Base-by-base conservation (phyloP, 2,888 invertebrate species). In the Drosophila mimica region DNA sequence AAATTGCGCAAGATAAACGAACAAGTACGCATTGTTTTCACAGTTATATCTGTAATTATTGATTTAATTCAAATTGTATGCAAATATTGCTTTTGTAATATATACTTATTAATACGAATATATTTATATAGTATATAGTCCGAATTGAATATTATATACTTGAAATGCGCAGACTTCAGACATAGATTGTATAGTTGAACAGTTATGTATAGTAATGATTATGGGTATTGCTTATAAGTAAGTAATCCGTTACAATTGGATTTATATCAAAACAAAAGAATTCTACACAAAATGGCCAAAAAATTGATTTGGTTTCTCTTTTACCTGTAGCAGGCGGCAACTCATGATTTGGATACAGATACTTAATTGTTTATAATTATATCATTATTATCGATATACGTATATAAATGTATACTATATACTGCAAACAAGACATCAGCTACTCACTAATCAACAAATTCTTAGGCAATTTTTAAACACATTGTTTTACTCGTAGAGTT, bases 371-470 rank as follows among this genome's bases (percentile, higher is more conserved):
- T 62, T n/a, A n/a, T n/a, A 46, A 46, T 25, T 25, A 25, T 63
- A 66, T 65, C 62, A 58, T 63, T 49, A 53, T 53, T 71, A 61
- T 71, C 34, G 30, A 48, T 59, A 56, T 48, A 69, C 9, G 38
- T 53, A 49, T 36, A 38, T 31, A 11, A 28, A 57, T 58, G 54
- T 67, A 46, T 65, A 8, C 3, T 30, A n/a, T 52, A 53, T 58
- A 56, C 46, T 59, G 81, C 73, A 88, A 88, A 86, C 72, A 76
- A 85, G 53, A 73, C 38, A 9, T 68, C 52, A 43, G 77, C 85
- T 88, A 88, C 83, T 34, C 63, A 86, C 86, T 86, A 86, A 85
- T 86, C 88, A 86, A 86, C 86, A 86, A 85, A 86, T 88, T 68
- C 36, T 54, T 76, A 71, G 69, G 67, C 66, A 79, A 66, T 59